Conservation (phyloP, 2,888 invertebrate genomes). For the Chironomus tentans region DNA sequence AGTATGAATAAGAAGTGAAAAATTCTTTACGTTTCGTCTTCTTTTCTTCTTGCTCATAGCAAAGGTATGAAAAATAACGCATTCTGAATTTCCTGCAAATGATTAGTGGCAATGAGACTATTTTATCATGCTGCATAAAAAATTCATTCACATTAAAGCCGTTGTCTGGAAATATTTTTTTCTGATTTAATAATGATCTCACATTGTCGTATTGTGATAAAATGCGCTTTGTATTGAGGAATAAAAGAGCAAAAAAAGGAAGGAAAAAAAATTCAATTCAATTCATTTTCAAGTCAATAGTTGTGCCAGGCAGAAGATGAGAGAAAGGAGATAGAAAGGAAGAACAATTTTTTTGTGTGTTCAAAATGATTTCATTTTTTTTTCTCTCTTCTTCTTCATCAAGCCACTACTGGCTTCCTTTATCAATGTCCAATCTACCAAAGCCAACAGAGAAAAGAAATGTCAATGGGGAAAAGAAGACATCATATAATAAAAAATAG, state of each 20-base stretch:
- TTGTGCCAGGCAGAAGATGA: background rate
- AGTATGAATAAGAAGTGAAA: no score
- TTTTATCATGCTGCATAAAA: no score
- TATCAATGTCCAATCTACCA: slow-evolving; percentile 22
- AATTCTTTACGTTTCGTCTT: no score
- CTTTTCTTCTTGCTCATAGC: no score
- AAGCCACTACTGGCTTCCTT: background rate
- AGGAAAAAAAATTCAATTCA: background rate
- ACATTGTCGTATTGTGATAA: no score
- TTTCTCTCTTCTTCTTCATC: background rate
- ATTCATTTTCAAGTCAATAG: background rate
- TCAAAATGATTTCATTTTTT: background rate
- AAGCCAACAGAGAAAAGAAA: background rate
- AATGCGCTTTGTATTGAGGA: background rate
- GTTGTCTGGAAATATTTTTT: no score
- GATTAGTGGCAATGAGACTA: no score
- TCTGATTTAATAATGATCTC: no score
- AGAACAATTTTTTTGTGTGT: background rate
- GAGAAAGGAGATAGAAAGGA: background rate
- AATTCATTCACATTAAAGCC: no score
- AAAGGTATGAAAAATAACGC: no score
- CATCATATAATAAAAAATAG: background rate
- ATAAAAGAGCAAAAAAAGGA: background rate
- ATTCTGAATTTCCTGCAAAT: no score
- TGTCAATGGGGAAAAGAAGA: background rate